Percentiles rank a stretch among this genome's conserved stretches.
Conservation (phyloP, 2,888 invertebrate species). For the Tetanocera ferruginea region DNA sequence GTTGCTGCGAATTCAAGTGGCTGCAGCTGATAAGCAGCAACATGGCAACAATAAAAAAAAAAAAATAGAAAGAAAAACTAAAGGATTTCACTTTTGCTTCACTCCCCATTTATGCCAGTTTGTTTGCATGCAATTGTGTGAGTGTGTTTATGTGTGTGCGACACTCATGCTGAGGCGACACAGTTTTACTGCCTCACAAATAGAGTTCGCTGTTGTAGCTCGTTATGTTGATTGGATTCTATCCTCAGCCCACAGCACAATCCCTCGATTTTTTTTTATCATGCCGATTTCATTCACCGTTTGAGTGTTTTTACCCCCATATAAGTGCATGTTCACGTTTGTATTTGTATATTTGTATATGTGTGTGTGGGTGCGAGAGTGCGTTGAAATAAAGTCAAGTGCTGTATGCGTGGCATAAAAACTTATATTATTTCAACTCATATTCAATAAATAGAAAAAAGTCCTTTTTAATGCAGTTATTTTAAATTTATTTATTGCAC, state of each 20-base stretch:
- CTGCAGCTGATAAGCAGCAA: background rate
- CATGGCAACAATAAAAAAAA: too few relatives aligned
- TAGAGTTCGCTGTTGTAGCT: slow-evolving; percentile 26
- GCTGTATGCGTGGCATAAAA: slow-evolving; percentile 46
- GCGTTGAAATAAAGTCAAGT: slow-evolving; percentile 41
- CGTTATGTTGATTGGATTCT: slow-evolving; percentile 46
- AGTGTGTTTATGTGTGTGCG: background rate
- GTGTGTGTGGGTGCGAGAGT: background rate
- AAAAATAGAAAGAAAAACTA: background rate
- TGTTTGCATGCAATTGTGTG: too few relatives aligned
- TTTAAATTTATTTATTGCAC: too few relatives aligned
- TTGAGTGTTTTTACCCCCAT: too few relatives aligned
- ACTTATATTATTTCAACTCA: slow-evolving; percentile 36
- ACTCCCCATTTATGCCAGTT: too few relatives aligned
- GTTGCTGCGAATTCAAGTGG: background rate
- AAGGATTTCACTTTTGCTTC: background rate
- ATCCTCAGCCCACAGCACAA: background rate
- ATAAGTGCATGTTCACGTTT: too few relatives aligned
- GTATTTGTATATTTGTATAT: too few relatives aligned
- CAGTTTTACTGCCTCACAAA: slow-evolving; percentile 26
- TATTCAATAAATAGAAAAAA: background rate
- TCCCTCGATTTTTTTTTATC: too few relatives aligned
- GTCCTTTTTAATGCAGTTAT: too few relatives aligned
- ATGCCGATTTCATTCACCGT: too few relatives aligned
- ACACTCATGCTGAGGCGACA: slow-evolving; percentile 48